phyloP scores from a whole-genome alignment of 1,140 invertebrate genomes.

The Brachionus plicatilis region DNA sequence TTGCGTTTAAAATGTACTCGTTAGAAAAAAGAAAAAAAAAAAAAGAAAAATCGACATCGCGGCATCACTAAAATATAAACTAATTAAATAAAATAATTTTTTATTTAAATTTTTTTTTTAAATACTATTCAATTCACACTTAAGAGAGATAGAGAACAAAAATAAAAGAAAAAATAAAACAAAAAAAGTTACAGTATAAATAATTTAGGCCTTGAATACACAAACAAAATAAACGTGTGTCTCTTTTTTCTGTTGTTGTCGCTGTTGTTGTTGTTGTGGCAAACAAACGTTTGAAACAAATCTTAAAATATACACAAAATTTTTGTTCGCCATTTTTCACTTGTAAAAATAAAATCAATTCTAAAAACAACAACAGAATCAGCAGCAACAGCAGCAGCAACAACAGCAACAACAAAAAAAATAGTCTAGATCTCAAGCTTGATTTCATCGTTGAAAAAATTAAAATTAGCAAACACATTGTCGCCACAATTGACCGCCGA shows the following conservation, averaged over 20 bases:
- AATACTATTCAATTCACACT: background rate
- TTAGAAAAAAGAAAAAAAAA: background rate
- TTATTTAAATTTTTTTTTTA: background rate
- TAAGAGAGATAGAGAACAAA: background rate
- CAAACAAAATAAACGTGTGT: background rate
- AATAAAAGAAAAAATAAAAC: background rate
- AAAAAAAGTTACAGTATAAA: background rate
- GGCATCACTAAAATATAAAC: background rate
- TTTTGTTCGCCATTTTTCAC: background rate
- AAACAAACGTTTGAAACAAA: background rate
- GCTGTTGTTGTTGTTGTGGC: background rate
- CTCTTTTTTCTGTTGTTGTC: background rate
- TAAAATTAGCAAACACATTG: conserved; percentile 8
- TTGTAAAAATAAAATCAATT: background rate
- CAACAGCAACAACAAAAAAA: too few relatives aligned
- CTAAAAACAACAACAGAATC: too few relatives aligned
- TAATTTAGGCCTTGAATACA: conserved; percentile 25
- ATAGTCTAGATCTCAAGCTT: background rate
- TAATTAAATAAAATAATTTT: background rate
- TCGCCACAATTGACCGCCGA: background rate
- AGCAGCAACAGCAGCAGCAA: too few relatives aligned
- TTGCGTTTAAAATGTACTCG: background rate
- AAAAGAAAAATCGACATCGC: background rate
- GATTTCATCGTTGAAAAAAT: conserved; percentile 12
- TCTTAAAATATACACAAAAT: background rate